phyloP scores from a whole-genome alignment of 2,113 vertebrate genomes.

The Reinhardtius hippoglossoides region DNA sequence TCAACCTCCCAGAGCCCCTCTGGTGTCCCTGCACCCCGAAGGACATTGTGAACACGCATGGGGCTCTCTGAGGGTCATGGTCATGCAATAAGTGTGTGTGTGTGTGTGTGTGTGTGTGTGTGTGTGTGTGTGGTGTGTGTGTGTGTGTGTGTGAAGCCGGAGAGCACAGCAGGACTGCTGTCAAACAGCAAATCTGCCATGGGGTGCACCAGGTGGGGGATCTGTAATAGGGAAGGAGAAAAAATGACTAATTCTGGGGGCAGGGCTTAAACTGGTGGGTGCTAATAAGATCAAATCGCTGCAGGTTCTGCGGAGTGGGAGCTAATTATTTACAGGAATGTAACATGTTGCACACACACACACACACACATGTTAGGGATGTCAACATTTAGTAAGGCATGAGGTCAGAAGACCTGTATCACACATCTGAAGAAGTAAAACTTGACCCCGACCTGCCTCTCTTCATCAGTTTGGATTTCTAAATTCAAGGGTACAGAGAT shows the following conservation, averaged over 20 bases:
- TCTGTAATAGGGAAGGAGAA: conserved; percentile 46
- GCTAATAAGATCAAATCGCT: conserved; percentile 37
- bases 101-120: conserved; percentile 40
- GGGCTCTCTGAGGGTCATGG: conserved; percentile 67
- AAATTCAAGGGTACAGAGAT: conserved; percentile 64
- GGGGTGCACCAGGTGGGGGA: conserved; percentile 62
- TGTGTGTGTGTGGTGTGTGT: conserved; percentile 38
- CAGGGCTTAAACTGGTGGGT: conserved; percentile 32
- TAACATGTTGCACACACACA: not conserved
- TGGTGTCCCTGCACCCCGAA: conserved; percentile 49
- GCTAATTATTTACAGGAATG: conserved; percentile 16
- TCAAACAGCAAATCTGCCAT: conserved; percentile 73
- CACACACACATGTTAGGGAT: not conserved
- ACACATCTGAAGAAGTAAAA: not conserved
- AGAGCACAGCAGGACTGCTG: conserved; percentile 69
- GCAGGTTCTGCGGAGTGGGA: conserved; percentile 43
- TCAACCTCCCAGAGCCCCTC: conserved; percentile 55
- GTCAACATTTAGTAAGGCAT: not conserved
- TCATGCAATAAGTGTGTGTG: conserved; percentile 42
- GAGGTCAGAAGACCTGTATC: conserved; percentile 18
- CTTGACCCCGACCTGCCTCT: conserved; percentile 21
- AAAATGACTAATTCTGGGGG: conserved; percentile 56
- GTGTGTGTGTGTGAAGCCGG: conserved; percentile 45
- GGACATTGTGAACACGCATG: conserved; percentile 61
- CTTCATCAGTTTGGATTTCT: conserved; percentile 43